Percentiles rank a stretch among this genome's conserved stretches.
Evolutionary conservation across 2,113 vertebrate species (phyloP).

Genomic region (Lamprologus lemairii): DNA sequence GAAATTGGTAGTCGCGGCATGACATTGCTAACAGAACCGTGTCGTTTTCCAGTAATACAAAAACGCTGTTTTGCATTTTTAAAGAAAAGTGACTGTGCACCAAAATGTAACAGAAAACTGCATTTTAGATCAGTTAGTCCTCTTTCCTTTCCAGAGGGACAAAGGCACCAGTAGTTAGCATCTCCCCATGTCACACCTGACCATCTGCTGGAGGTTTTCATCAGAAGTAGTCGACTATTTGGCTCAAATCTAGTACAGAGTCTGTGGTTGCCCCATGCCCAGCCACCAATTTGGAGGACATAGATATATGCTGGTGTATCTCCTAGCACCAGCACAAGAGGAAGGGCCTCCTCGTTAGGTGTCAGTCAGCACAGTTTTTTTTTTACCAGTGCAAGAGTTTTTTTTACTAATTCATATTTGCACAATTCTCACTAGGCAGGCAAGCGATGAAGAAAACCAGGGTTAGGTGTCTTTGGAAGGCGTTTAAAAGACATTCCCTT

Average conservation of each 20-base stretch:
- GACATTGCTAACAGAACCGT: background rate
- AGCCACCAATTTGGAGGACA: background rate
- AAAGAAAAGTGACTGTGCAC: background rate
- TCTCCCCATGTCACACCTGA: background rate
- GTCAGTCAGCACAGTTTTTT: background rate
- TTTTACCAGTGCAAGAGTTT: background rate
- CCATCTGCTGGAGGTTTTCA: background rate
- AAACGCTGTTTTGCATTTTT: rapidly evolving
- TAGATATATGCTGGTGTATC: rapidly evolving
- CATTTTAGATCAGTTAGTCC: background rate
- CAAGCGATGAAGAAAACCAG: background rate
- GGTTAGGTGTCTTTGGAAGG: background rate
- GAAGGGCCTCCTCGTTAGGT: background rate
- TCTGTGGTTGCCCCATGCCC: background rate
- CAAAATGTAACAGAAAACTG: background rate
- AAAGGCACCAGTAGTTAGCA: background rate
- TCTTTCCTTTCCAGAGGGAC: background rate
- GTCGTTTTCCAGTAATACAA: background rate
- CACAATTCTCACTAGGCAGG: background rate
- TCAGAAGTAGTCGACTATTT: background rate
- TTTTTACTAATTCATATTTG: background rate
- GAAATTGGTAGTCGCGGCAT: background rate
- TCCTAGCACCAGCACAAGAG: background rate
- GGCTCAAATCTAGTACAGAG: background rate
- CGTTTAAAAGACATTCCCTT: background rate